Base-by-base conservation (phyloP, 2,888 invertebrate species). In the Tridacna crocea region DNA sequence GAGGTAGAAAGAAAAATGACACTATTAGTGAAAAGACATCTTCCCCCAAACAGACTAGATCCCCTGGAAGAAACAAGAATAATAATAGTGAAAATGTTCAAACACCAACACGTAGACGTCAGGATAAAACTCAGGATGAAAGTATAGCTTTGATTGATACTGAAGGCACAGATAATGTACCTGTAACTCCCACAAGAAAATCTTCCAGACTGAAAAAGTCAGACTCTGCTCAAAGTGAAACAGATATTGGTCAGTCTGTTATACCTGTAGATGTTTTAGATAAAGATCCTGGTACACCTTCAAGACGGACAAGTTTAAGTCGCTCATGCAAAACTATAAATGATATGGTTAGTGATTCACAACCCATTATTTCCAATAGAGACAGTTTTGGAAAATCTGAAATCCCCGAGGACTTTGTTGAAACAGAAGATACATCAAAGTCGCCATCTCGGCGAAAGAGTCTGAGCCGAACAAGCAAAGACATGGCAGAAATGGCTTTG, bases 331-430 rank as follows among this genome's bases (percentile, higher is more conserved):
- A 73, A 46, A 17, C 36, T 27, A 0, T 36, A 36, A 24, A 55
- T 51, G 48, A 48, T 22, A 26, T 47, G 12, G 26, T 22, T 12
- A 24, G 3, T 61, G 61, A 61, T 17, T 13, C 15, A 24, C 61
- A 24, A 24, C 17, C 26, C 0, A 24, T 26, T 58, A 55, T 24
- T 0, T 48, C 70, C 24, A 61, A 65, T 12, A 77, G 77, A 68
- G 70, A 80, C 19, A 83, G 79, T 75, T 77, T 86, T 77, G 76
- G 78, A 36, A 58, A 48, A 22, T 78, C 80, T 55, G 76, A 75
- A 70, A 77, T 72, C 26, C 77, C 79, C 58, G 77, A 47, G 58
- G 85, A 78, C 36, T 60, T 68, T 72, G 78, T 55, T 55, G 75
- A 72, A 47, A 22, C 46, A 72, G 65, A 68, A 68, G 60, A 27